phyloP scores from a whole-genome alignment of 2,888 invertebrate species.

The Schizaphis graminum region DNA sequence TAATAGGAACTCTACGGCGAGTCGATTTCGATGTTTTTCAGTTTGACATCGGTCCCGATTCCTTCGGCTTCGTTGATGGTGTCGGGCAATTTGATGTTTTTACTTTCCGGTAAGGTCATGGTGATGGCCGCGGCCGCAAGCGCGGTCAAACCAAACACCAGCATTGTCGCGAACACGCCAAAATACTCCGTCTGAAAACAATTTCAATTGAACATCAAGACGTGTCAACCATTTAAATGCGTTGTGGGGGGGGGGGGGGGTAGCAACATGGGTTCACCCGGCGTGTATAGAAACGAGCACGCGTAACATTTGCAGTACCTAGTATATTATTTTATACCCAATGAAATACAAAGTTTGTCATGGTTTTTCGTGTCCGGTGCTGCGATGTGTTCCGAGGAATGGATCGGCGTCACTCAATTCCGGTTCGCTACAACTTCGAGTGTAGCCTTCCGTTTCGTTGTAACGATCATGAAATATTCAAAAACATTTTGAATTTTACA shows the following conservation, averaged over 20 bases:
- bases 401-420: too few species aligned
- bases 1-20: constrained; percentile 3
- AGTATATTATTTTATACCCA: too few species aligned
- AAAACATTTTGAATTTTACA: too few species aligned
- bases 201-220: neutral
- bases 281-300: neutral
- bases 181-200: constrained; percentile 67
- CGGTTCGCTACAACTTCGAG: too few species aligned
- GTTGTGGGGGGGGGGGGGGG: neutral
- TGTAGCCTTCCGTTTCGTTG: too few species aligned
- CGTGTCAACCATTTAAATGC: neutral
- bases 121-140: constrained; percentile 76
- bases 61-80: constrained; percentile 80
- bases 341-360: neutral
- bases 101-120: constrained; percentile 79
- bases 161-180: constrained; percentile 72
- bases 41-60: constrained; percentile 70
- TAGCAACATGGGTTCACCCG: neutral
- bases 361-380: too few species aligned
- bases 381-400: too few species aligned
- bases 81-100: constrained; percentile 77
- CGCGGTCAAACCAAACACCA: constrained; percentile 77
- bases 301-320: too few species aligned
- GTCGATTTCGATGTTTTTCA: neutral
- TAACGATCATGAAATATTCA: too few species aligned